Percentiles rank a stretch among this genome's conserved stretches.
These are phyloP conservation scores for Capreolus pygargus DNA, from an alignment of 2,113 vertebrate species.

Conservation along the genomic window DNA sequence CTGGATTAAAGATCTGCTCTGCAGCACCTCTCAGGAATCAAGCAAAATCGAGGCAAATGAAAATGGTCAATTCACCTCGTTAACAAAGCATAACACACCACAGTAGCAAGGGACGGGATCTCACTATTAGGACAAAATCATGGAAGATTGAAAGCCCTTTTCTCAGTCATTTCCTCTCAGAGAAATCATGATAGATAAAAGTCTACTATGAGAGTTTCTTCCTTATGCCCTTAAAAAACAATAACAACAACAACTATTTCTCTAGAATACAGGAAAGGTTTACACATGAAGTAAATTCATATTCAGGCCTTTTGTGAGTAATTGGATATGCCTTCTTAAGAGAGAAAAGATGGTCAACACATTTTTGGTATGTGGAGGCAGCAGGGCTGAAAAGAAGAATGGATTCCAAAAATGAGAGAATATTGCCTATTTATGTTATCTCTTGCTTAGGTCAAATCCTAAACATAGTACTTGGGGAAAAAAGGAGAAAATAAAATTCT, in stretches of 20 bases:
- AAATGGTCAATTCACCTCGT: neutral
- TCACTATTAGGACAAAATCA: neutral
- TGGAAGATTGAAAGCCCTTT: neutral
- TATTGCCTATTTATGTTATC: neutral
- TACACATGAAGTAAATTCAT: neutral
- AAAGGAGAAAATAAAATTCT: neutral
- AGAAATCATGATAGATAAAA: neutral
- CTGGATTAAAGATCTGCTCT: slow-evolving; percentile 16
- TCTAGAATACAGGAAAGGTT: neutral
- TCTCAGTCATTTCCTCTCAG: neutral
- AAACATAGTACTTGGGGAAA: neutral
- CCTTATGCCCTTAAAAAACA: neutral
- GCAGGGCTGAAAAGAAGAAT: neutral
- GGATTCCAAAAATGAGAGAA: neutral
- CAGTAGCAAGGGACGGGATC: neutral
- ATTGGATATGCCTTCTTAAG: neutral
- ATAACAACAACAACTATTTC: neutral
- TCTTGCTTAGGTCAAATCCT: neutral
- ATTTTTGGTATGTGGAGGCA: neutral
- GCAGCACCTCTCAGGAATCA: neutral
- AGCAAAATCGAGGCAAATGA: slow-evolving; percentile 18
- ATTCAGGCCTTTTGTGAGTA: neutral
- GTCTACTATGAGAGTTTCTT: neutral
- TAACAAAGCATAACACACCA: neutral
- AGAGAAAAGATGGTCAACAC: neutral